Conservation (phyloP, 2,113 vertebrate genomes). For the Aptenodytes patagonicus region DNA sequence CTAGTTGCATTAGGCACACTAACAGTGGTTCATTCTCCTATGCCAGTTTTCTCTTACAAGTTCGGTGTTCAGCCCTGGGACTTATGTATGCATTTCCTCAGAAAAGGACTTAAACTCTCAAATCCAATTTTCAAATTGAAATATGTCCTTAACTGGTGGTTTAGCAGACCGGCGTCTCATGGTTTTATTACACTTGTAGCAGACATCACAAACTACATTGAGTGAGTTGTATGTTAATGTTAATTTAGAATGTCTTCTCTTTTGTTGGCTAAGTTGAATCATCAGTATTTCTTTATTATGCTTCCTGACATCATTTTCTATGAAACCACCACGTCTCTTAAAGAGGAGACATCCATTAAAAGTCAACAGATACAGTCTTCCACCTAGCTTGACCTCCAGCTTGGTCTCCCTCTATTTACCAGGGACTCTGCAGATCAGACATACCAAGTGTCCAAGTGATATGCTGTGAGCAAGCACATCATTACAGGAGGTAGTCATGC, state of each 20-base stretch:
- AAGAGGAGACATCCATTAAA: background rate
- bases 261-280: background rate
- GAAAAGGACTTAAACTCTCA: background rate
- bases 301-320: background rate
- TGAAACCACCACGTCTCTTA: background rate
- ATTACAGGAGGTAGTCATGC: background rate
- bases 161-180: background rate
- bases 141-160: background rate
- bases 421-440: background rate
- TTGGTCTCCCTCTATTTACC: background rate
- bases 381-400: background rate
- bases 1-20: background rate
- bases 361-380: background rate
- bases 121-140: background rate
- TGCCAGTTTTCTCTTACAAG: background rate
- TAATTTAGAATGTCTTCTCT: background rate
- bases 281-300: background rate
- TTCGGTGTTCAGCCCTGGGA: background rate
- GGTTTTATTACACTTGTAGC: background rate
- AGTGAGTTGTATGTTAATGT: background rate
- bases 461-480: background rate
- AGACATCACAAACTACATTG: background rate
- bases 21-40: no score
- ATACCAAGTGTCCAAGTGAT: background rate
- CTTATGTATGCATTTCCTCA: rapidly evolving